Percentiles rank a stretch among this genome's conserved stretches.
These are phyloP conservation scores for Charanyca ferruginea DNA, from an alignment of 2,888 invertebrate genomes.

Conservation along the genomic window DNA sequence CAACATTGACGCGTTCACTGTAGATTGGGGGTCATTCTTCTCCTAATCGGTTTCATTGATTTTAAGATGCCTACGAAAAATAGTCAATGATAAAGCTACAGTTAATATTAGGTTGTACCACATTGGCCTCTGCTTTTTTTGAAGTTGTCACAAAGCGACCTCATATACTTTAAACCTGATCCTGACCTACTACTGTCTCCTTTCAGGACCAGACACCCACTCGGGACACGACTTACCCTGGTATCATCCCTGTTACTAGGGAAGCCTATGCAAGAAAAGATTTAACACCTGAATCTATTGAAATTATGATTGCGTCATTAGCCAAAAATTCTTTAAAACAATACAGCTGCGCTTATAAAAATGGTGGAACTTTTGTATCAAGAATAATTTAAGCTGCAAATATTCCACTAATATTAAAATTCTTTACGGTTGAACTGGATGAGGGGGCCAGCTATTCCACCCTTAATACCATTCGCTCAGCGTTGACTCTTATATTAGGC, in stretches of 20 bases:
- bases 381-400: too few species aligned
- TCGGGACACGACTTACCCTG: constrained; percentile 22
- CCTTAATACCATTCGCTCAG: too few species aligned
- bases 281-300: background rate
- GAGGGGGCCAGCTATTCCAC: too few species aligned
- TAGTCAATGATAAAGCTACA: constrained; percentile 17
- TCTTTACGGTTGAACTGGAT: too few species aligned
- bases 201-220: constrained; percentile 24
- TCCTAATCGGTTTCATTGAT: constrained; percentile 14
- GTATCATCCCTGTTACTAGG: constrained; percentile 15
- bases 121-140: constrained; percentile 15
- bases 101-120: constrained; percentile 16
- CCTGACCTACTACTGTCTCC: background rate
- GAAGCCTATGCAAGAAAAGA: constrained; percentile 7
- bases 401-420: too few species aligned
- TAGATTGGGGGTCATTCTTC: constrained; percentile 14
- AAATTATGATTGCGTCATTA: constrained; percentile 20
- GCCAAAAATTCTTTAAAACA: too few species aligned
- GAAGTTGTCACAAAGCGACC: too few species aligned
- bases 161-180: constrained; percentile 6
- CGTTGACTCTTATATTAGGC: too few species aligned
- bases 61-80: constrained; percentile 18
- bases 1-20: too few species aligned
- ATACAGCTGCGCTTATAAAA: too few species aligned
- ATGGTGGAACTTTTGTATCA: too few species aligned